These are phyloP conservation scores for Tolypeutes matacus DNA, from an alignment of 2,797 vertebrate species.

Conservation along the genomic window DNA sequence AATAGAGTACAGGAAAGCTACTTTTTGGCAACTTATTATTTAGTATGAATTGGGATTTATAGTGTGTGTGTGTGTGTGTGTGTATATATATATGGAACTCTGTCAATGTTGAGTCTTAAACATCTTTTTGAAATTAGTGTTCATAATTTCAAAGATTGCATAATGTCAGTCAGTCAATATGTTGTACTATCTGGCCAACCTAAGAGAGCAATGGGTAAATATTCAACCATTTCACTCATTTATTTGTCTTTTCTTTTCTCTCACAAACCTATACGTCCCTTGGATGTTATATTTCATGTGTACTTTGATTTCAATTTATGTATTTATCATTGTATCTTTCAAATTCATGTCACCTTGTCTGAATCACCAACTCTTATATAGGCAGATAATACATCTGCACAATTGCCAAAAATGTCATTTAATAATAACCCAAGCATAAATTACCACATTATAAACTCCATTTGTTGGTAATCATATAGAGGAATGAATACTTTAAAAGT, in stretches of 20 bases:
- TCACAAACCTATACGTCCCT: background rate
- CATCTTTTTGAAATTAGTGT: background rate
- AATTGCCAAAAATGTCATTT: constrained; percentile 64
- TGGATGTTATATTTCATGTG: background rate
- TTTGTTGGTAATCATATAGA: constrained; percentile 63
- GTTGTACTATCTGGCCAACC: background rate
- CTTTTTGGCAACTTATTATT: background rate
- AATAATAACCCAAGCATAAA: constrained; percentile 60
- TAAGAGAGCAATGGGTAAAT: constrained; percentile 4
- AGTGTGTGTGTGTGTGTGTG: background rate
- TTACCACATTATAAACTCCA: constrained; percentile 17
- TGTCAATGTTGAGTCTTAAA: background rate
- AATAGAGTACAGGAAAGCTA: constrained; percentile 36
- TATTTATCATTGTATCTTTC: constrained; percentile 16
- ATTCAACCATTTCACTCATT: background rate
- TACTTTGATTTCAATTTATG: background rate
- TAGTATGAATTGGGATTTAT: constrained; percentile 9
- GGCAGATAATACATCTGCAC: constrained; percentile 3
- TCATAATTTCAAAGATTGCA: background rate
- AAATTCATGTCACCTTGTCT: constrained; percentile 37
- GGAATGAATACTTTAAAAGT: constrained; percentile 59
- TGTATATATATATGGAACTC: background rate
- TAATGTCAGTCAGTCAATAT: background rate
- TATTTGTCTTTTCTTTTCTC: background rate
- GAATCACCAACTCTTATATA: background rate